Base-by-base conservation (phyloP, 2,113 vertebrate genomes). In the Chauna torquata region DNA sequence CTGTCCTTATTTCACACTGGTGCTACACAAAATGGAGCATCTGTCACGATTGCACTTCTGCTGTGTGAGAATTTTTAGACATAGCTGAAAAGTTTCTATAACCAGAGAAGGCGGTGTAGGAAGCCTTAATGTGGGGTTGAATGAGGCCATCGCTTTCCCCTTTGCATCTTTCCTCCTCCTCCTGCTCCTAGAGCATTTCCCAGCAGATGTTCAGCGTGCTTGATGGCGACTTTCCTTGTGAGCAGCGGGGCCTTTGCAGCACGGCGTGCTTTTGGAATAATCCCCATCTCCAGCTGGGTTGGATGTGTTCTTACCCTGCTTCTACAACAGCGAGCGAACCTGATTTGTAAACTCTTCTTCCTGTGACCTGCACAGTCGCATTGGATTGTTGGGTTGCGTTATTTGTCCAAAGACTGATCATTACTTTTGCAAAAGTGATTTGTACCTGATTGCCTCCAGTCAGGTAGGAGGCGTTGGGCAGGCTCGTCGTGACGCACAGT, bases 1-100 rank as follows among this genome's bases (percentile, higher is more conserved):
- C 16, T 97, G 95, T 96, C 95, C 91, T 97, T 91, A 88, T 59
- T 95, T 97, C 88, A 97, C 96, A 92, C 68, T 40, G 71, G 82
- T 68, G 78, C 84, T 91, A 81, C 87, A 94, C 89, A 95, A 97
- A 91, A 97, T 95, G 96, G 92, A 97, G 94, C 92, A 97, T 92
- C 96, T 95, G 95, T 87, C 90, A 64, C 0, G 19, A 18, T 95
- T 71, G 40, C 87, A 90, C 89, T 97, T 96, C 32, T 90, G 78
- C 23, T 49, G 65, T 82, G 93, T 95, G 95, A 92, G 94, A 91
- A 74, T 80, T 97, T 95, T 89, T 62, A 92, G 91, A 86, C 32
- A 8, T 38, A 88, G 91, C 47, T 32, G 15, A 85, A 87, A 92
- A 87, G 78, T 91, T 97, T 86, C 92, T 94, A 1, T 57, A 79